A percentile compares a stretch with the other conserved stretches of the same genome.
These are phyloP conservation scores for Stratiolaelaps scimitus DNA, from an alignment of 1,140 invertebrate species.

Conservation along the genomic window DNA sequence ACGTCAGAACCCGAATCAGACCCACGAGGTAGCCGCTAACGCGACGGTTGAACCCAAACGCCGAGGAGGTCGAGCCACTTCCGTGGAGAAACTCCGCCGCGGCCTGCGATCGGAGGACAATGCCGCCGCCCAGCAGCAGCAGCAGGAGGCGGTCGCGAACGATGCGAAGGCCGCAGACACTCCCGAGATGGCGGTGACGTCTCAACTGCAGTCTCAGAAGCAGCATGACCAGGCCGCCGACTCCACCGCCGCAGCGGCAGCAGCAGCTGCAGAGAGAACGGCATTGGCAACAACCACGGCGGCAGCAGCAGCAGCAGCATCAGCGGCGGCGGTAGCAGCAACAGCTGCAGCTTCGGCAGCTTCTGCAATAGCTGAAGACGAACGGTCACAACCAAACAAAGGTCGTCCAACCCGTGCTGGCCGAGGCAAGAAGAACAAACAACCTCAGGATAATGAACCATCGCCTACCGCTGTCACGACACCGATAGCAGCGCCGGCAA, in stretches of 20 bases:
- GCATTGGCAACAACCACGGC: constrained; percentile 36
- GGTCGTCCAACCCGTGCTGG: neutral
- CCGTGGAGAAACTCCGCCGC: constrained; percentile 27
- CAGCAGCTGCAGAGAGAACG: constrained; percentile 40
- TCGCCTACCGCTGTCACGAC: too few species aligned
- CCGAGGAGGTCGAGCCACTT: constrained; percentile 28
- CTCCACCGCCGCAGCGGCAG: constrained; percentile 37
- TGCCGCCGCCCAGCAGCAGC: constrained; percentile 1
- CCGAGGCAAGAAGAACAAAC: constrained; percentile 22
- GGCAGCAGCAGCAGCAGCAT: constrained; percentile 27
- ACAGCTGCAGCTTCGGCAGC: constrained; percentile 6
- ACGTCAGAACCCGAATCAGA: constrained; percentile 22
- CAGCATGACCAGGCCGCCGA: constrained; percentile 37
- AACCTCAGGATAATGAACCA: neutral
- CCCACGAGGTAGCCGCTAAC: constrained; percentile 14
- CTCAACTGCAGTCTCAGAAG: constrained; percentile 31
- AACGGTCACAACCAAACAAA: neutral
- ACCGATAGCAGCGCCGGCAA: neutral
- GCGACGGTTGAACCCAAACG: constrained; percentile 27
- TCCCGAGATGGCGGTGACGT: constrained; percentile 23
- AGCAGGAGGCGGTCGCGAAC: constrained; percentile 2
- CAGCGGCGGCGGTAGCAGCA: neutral
- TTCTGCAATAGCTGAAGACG: constrained; percentile 1
- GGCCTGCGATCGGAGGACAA: constrained; percentile 14
- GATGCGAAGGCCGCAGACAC: constrained; percentile 18